These are phyloP conservation scores for Callosobruchus maculatus DNA, from an alignment of 2,888 invertebrate species.

Conservation along the genomic window DNA sequence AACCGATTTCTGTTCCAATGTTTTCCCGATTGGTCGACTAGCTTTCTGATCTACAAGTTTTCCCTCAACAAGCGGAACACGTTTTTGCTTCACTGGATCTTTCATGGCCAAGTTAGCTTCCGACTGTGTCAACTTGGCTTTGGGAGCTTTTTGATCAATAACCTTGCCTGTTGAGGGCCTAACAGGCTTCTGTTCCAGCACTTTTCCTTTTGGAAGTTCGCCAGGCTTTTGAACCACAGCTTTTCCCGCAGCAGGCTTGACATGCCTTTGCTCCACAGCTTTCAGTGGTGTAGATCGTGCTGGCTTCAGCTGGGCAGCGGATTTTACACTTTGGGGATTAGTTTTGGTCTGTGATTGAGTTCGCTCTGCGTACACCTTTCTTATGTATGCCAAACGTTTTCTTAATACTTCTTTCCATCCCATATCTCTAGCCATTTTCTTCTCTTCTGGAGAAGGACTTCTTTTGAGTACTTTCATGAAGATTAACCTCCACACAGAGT, in stretches of 20 bases:
- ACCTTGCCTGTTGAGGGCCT: neutral
- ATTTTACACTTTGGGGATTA: neutral
- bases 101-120: neutral
- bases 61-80: neutral
- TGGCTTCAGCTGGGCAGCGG: neutral
- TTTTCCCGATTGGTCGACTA: neutral
- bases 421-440: constrained; percentile 17
- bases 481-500: constrained; percentile 22
- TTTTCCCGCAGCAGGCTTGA: neutral
- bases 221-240: neutral
- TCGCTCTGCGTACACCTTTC: constrained; percentile 10
- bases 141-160: neutral
- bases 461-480: constrained; percentile 22
- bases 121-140: neutral
- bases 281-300: neutral
- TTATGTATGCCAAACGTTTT: constrained; percentile 19
- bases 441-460: constrained; percentile 24
- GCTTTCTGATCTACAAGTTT: neutral
- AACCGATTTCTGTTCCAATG: neutral
- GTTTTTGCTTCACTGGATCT: neutral
- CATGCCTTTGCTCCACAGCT: neutral
- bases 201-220: neutral
- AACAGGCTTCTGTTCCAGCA: neutral
- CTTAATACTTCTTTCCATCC: constrained; percentile 24
- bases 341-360: neutral